Evolutionary conservation across 1,140 invertebrate species (phyloP).

Genomic region (Oryzaephilus surinamensis): DNA sequence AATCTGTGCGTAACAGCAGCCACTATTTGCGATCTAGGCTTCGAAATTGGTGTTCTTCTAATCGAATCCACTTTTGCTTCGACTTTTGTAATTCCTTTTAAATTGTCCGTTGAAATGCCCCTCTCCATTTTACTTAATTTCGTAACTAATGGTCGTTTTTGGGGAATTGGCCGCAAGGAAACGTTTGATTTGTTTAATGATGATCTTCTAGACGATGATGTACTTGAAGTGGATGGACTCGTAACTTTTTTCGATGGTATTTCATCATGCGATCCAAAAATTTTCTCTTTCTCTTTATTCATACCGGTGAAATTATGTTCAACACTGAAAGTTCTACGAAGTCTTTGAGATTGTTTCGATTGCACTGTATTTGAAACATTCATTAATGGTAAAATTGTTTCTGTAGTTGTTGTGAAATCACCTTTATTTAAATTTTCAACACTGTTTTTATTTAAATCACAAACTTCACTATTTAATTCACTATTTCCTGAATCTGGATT

Average conservation of each 20-base stretch:
- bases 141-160: neutral
- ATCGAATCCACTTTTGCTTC: conserved; percentile 22
- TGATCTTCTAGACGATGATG: no score
- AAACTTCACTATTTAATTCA: no score
- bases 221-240: no score
- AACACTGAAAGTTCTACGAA: conserved; percentile 6
- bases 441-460: no score
- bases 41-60: conserved; percentile 10
- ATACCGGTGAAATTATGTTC: conserved; percentile 1
- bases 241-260: no score
- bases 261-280: conserved; percentile 11
- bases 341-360: conserved; percentile 2
- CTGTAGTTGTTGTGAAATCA: conserved; percentile 10
- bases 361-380: conserved; percentile 19
- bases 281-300: neutral
- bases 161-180: conserved; percentile 2
- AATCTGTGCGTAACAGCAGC: conserved; percentile 56
- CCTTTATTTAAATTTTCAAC: no score
- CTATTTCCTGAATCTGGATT: no score
- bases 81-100: no score
- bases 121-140: conserved; percentile 10
- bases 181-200: no score
- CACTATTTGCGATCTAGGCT: conserved; percentile 49
- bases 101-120: no score
- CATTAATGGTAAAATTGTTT: conserved; percentile 28